These are phyloP conservation scores for Rhynchopsitta pachyrhyncha DNA, from an alignment of 2,113 vertebrate genomes.

Conservation along the genomic window DNA sequence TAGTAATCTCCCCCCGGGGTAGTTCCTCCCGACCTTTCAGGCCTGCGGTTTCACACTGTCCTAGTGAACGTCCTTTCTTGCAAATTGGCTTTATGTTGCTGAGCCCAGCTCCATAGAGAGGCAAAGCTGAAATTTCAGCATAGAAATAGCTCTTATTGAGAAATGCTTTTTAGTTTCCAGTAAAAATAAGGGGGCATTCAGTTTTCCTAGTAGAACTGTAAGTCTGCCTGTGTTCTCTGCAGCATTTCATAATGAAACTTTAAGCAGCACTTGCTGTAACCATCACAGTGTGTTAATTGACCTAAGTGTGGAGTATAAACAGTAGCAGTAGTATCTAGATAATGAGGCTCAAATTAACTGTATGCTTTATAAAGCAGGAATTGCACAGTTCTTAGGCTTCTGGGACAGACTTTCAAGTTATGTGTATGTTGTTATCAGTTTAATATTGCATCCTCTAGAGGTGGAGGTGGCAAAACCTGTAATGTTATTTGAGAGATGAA, in stretches of 20 bases:
- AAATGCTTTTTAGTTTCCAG: fast-evolving
- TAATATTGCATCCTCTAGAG: fast-evolving
- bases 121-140: neutral
- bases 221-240: neutral
- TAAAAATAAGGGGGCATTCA: neutral
- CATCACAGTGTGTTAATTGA: fast-evolving
- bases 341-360: neutral
- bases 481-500: neutral
- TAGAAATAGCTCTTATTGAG: fast-evolving
- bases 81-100: fast-evolving
- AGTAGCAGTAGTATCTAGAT: neutral
- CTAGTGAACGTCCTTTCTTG: neutral
- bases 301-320: neutral
- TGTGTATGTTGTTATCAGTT: fast-evolving
- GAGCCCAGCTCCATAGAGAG: fast-evolving
- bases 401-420: neutral
- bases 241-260: neutral
- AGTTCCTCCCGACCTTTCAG: fast-evolving
- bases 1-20: too few relatives aligned
- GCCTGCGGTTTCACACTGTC: neutral
- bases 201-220: neutral
- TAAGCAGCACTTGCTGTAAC: neutral
- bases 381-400: neutral
- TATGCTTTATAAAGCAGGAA: neutral
- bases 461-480: neutral